phyloP scores from a whole-genome alignment of 2,113 vertebrate genomes.

The Erpornis zantholeuca region DNA sequence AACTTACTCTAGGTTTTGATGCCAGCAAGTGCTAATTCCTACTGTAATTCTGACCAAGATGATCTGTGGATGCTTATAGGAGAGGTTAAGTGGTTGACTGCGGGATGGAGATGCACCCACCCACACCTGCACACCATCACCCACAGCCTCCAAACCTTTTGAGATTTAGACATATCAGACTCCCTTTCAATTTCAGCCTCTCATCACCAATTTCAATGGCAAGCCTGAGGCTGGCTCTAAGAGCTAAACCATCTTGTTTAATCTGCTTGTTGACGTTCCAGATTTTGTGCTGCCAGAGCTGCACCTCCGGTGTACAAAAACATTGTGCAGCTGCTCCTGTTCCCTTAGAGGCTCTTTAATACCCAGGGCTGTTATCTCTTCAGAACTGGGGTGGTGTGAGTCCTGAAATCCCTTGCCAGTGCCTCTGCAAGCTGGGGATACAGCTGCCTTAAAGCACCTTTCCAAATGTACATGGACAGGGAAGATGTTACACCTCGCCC shows the following conservation, averaged over 20 bases:
- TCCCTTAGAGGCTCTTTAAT: neutral
- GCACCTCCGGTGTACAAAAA: neutral
- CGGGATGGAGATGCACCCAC: neutral
- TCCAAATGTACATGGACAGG: neutral
- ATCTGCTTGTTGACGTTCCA: conserved; percentile 6
- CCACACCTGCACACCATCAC: neutral
- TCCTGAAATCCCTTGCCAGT: neutral
- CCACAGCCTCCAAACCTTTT: neutral
- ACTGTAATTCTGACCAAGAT: neutral
- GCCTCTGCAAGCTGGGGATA: neutral
- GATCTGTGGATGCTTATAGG: neutral
- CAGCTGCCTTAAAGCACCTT: neutral
- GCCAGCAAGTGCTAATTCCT: neutral
- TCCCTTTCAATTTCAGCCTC: neutral
- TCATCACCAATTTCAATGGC: neutral
- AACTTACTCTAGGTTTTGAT: neutral
- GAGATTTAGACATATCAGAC: neutral
- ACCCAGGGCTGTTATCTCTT: neutral
- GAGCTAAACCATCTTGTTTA: neutral
- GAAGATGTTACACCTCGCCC: neutral
- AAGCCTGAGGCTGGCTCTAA: neutral
- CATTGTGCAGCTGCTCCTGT: neutral
- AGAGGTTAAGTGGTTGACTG: neutral
- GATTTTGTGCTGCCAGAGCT: neutral
- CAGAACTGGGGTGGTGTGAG: neutral